Base-by-base conservation (phyloP, 2,113 vertebrate genomes). In the Taurulus bubalis region DNA sequence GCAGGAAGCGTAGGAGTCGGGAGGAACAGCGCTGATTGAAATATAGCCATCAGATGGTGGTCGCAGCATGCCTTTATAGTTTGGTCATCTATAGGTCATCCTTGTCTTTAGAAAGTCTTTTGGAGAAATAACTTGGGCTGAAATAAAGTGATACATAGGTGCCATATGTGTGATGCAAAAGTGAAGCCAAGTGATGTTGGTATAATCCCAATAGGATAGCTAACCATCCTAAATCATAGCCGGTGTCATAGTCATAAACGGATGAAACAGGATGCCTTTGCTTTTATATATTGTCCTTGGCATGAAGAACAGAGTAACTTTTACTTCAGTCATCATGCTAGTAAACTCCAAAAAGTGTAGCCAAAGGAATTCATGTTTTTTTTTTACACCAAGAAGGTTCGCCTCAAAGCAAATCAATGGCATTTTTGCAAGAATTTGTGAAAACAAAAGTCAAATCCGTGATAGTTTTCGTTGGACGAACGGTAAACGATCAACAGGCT, bases 1-100 rank as follows among this genome's bases (percentile, higher is more conserved):
- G 76, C 87, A 90, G 92, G 89, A 92, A 90, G 88, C 64, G 85
- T 87, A 72, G 91, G 89, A 87, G 91, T 92, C 78, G 80, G 87
- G 86, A 90, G 93, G 87, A 82, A 89, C 79, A 56, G 83, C 40
- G 89, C 76, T 92, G 90, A 93, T 87, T 93, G 91, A 94, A 94
- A 94, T 91, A 93, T 82, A 90, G 90, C 90, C 78, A 84, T 67
- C 83, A 79, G 84, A 87, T 84, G 83, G 82, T 85, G 87, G 81
- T 90, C 90, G 83, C 86, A 81, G 83, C 86, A 81, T 80, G 79
- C 73, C 76, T 70, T 40, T 51, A 60, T 55, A 58, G 73, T 86
- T 72, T 75, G 63, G 65, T 75, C 34, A 80, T 79, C 53, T 79
- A 24, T 56, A 68, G 34, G 3, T 58, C 59, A 49, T 45, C 15